Evolutionary conservation across 2,888 invertebrate species (phyloP).

Genomic region (Macrophya alboannulata): DNA sequence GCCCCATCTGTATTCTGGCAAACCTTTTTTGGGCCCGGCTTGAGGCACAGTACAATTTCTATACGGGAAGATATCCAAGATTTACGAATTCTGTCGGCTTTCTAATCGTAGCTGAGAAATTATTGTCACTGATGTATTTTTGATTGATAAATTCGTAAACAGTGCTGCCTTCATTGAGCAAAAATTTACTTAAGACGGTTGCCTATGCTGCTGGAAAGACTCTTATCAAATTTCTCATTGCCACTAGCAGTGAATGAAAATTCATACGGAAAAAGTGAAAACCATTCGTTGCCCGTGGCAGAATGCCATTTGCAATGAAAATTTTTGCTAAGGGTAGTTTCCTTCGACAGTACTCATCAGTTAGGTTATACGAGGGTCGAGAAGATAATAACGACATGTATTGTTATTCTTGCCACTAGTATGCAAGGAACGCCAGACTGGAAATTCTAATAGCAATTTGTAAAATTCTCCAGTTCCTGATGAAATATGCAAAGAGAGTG

Average conservation of each 20-base stretch:
- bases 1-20: no score
- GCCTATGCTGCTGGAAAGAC: background rate
- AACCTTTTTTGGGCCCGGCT: no score
- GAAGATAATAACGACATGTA: background rate
- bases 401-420: conserved; percentile 82
- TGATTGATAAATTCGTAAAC: no score
- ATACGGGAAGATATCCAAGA: no score
- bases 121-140: background rate
- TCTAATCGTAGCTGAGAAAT: background rate
- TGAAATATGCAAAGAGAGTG: conserved; percentile 83
- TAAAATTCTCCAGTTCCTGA: conserved; percentile 84
- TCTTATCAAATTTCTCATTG: no score
- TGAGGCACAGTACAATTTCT: no score
- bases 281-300: background rate
- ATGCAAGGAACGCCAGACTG: conserved; percentile 83
- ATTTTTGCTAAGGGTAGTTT: background rate
- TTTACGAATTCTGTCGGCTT: no score
- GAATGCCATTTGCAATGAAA: background rate
- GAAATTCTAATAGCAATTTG: conserved; percentile 86
- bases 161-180: background rate
- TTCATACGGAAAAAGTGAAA: no score
- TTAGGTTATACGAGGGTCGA: background rate
- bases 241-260: no score
- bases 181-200: background rate
- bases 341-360: background rate